A percentile compares a stretch with the other conserved stretches of the same genome.
phyloP scores from a whole-genome alignment of 2,888 invertebrate species.

The Lasioglossum leucozonium region DNA sequence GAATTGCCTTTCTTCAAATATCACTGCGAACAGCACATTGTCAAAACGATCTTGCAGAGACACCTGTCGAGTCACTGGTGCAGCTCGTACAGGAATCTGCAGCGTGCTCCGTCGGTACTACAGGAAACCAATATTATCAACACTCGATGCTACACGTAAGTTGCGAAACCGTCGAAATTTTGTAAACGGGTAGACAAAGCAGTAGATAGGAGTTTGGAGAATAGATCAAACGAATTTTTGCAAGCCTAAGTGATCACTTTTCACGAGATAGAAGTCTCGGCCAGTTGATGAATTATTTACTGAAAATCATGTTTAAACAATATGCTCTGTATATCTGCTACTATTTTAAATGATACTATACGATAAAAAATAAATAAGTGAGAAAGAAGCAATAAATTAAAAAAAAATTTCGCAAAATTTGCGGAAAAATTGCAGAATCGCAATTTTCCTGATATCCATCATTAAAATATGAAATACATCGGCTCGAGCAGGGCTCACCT shows the following conservation, averaged over 20 bases:
- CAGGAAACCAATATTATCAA: slow-evolving; percentile 12
- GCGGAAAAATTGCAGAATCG: too few relatives aligned
- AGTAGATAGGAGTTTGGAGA: background rate
- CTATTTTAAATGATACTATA: background rate
- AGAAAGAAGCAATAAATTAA: background rate
- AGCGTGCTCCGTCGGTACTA: slow-evolving; percentile 19
- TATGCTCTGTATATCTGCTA: background rate
- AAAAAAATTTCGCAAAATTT: background rate
- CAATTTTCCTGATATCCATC: background rate
- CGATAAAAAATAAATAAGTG: background rate
- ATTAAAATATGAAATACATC: background rate
- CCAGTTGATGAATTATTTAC: background rate
- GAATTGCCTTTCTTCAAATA: background rate
- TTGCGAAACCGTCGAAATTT: background rate
- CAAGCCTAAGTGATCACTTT: background rate
- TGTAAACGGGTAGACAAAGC: too few relatives aligned
- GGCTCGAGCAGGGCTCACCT: background rate
- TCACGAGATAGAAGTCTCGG: background rate
- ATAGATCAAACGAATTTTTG: background rate
- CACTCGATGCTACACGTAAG: background rate
- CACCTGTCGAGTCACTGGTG: slow-evolving; percentile 40
- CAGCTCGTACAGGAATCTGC: background rate
- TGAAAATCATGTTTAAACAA: background rate
- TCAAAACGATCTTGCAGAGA: slow-evolving; percentile 41
- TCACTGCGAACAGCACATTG: slow-evolving; percentile 2